Evolutionary conservation across 2,888 invertebrate species (phyloP).

Genomic region (Tupiocoris notatus): DNA sequence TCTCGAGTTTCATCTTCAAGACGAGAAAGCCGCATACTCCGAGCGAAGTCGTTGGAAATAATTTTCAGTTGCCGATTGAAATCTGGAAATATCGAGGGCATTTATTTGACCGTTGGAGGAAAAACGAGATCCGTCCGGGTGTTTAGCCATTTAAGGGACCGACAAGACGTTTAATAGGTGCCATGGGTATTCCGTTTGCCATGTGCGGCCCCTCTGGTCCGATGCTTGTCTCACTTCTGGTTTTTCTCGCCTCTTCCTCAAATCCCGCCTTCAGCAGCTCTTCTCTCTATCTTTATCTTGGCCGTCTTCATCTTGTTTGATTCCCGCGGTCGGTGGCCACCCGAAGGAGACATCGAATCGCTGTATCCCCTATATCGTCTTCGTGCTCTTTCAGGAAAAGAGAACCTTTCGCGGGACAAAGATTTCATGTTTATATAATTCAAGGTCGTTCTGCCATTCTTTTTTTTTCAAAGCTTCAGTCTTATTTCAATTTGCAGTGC

Average conservation of each 20-base stretch:
- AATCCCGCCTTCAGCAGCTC: not conserved
- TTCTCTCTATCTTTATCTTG: not conserved
- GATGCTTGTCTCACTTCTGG: not conserved
- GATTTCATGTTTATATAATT: no score
- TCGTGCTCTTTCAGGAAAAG: not conserved
- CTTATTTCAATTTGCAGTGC: no score
- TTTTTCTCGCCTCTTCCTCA: not conserved
- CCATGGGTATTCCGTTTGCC: not conserved
- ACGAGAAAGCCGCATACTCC: no score
- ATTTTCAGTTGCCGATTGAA: not conserved
- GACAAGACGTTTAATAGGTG: not conserved
- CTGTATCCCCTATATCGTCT: not conserved
- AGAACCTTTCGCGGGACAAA: not conserved
- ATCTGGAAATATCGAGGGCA: not conserved
- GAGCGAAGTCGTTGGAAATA: no score
- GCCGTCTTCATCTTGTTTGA: not conserved
- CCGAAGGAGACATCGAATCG: not conserved
- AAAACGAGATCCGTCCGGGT: not conserved
- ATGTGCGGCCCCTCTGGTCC: not conserved
- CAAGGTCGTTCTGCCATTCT: no score
- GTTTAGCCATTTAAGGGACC: not conserved
- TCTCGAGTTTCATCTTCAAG: no score
- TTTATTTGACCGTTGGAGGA: not conserved
- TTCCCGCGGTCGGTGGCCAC: not conserved
- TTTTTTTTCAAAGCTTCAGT: no score